Conservation (phyloP, 2,888 invertebrate species). For the Nymphalis urticae region DNA sequence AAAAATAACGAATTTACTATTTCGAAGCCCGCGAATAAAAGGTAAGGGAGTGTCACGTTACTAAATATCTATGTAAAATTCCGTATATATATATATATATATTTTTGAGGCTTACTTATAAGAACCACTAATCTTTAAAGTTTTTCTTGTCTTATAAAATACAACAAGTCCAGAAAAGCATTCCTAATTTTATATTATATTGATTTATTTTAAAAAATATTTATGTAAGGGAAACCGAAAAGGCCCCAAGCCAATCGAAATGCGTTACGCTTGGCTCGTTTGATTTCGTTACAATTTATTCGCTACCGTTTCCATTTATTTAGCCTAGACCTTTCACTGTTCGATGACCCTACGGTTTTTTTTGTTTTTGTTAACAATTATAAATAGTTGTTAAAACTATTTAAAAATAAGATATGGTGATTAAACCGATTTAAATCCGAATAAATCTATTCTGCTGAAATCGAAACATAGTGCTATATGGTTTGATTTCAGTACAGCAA, state of each 20-base stretch:
- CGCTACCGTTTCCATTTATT: conserved; percentile 12
- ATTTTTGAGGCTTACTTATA: too few species aligned
- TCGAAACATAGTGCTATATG: too few species aligned
- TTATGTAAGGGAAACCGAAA: neutral
- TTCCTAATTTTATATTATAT: too few species aligned
- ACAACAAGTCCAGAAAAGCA: too few species aligned
- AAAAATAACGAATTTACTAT: neutral
- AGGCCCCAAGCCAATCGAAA: neutral
- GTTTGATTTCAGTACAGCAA: too few species aligned
- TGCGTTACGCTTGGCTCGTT: conserved; percentile 9
- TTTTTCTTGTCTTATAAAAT: too few species aligned
- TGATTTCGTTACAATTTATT: conserved; percentile 16
- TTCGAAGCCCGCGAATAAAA: neutral
- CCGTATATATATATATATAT: too few species aligned
- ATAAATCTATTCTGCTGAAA: too few species aligned
- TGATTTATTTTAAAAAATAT: neutral
- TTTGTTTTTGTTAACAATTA: neutral
- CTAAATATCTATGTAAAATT: neutral
- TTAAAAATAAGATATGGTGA: too few species aligned
- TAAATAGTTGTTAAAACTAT: neutral
- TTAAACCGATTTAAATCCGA: too few species aligned
- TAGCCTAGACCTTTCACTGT: conserved; percentile 6
- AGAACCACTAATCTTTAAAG: too few species aligned
- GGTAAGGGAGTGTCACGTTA: neutral
- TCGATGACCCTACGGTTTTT: neutral